These are phyloP conservation scores for Mola mola DNA, from an alignment of 2,113 vertebrate species.

Conservation along the genomic window DNA sequence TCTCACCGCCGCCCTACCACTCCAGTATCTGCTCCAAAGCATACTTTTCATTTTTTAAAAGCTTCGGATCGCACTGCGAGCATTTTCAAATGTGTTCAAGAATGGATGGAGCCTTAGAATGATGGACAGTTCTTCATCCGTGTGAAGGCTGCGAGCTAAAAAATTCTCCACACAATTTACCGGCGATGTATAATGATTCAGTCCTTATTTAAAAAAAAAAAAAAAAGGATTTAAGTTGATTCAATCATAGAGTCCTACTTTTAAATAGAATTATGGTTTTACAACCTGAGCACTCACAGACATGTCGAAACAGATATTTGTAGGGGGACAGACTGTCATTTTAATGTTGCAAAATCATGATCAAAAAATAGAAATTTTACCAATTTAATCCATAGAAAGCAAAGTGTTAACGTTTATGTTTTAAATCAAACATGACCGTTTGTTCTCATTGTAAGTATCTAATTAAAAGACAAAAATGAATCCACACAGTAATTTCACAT, in stretches of 20 bases:
- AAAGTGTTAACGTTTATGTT: too few species aligned
- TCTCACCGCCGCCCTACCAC: conserved; percentile 57
- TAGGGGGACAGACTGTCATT: too few species aligned
- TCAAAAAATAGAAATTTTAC: too few species aligned
- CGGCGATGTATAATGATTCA: conserved; percentile 31
- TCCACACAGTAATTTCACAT: too few species aligned
- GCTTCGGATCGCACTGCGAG: conserved; percentile 55
- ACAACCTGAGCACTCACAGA: too few species aligned
- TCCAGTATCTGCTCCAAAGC: conserved; percentile 68
- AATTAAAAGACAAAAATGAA: too few species aligned
- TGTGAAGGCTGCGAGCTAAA: conserved; percentile 14
- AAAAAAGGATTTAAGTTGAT: conserved; percentile 41
- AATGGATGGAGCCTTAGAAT: conserved; percentile 71
- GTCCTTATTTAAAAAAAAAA: conserved; percentile 14
- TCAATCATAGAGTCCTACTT: conserved; percentile 11
- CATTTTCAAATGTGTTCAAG: conserved; percentile 73
- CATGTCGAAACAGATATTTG: too few species aligned
- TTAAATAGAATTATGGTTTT: neutral
- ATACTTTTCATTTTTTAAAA: conserved; percentile 71
- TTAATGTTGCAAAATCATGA: too few species aligned
- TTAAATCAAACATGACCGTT: too few species aligned
- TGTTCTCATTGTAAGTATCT: too few species aligned
- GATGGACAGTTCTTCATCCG: conserved; percentile 65
- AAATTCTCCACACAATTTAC: conserved; percentile 27
- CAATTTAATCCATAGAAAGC: too few species aligned